Evolutionary conservation across 2,888 invertebrate species (phyloP).

Genomic region (Agrypnus murinus): DNA sequence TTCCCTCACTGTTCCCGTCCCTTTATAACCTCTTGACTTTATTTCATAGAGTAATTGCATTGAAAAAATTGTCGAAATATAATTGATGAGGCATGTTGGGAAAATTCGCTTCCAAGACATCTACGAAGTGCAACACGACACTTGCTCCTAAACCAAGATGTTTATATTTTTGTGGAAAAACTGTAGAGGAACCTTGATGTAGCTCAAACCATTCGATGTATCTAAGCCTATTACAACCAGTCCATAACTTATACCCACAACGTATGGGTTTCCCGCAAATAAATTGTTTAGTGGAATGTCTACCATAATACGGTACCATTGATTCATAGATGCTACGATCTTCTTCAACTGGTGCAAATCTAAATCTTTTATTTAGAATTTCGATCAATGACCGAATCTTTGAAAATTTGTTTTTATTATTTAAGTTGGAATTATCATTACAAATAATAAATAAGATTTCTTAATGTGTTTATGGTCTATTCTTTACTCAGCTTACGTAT

Average conservation of each 20-base stretch:
- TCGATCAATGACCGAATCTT: too few species aligned
- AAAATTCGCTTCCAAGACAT: slow-evolving; percentile 33
- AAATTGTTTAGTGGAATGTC: background rate
- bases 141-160: slow-evolving; percentile 46
- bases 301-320: slow-evolving; percentile 54
- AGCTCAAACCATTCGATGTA: background rate
- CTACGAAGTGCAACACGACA: slow-evolving; percentile 49
- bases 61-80: slow-evolving; percentile 48
- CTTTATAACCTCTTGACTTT: slow-evolving; percentile 22
- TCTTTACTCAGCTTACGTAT: too few species aligned
- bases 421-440: too few species aligned
- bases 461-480: too few species aligned
- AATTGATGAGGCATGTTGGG: slow-evolving; percentile 41
- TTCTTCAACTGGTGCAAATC: slow-evolving; percentile 59
- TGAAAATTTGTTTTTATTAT: too few species aligned
- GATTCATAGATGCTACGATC: slow-evolving; percentile 59
- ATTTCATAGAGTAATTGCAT: slow-evolving; percentile 22
- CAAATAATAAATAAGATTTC: too few species aligned
- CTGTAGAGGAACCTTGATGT: background rate
- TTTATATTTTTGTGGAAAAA: background rate
- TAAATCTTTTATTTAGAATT: too few species aligned
- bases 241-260: background rate
- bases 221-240: background rate
- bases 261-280: background rate
- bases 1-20: slow-evolving; percentile 38